Evolutionary conservation across 2,888 invertebrate species (phyloP).

Genomic region (Elysia crispata): DNA sequence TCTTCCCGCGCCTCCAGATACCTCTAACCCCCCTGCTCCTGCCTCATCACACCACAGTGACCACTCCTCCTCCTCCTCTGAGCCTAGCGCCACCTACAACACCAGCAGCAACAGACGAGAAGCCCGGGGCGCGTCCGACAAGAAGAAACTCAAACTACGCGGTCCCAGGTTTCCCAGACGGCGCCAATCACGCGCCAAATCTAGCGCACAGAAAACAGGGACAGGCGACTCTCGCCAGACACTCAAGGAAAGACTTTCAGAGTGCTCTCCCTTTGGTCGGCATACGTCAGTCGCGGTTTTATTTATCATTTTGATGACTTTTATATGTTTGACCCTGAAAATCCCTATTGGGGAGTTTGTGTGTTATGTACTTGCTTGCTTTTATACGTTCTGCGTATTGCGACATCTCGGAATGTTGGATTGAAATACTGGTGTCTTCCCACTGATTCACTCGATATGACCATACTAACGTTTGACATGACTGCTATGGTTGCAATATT

Average conservation of each 20-base stretch:
- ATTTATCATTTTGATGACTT: constrained; percentile 30
- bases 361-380: constrained; percentile 40
- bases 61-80: too few relatives aligned
- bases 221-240: too few relatives aligned
- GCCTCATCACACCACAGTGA: too few relatives aligned
- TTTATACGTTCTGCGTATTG: constrained; percentile 44
- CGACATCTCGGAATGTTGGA: constrained; percentile 35
- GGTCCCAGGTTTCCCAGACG: background rate
- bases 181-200: background rate
- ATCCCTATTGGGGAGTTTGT: constrained; percentile 38
- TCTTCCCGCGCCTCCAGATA: too few relatives aligned
- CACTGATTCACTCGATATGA: too few relatives aligned
- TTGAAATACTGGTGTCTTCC: background rate
- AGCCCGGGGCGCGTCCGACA: too few relatives aligned
- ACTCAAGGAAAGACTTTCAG: background rate
- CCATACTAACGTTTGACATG: too few relatives aligned
- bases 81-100: too few relatives aligned
- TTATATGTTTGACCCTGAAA: constrained; percentile 25
- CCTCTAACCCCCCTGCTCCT: too few relatives aligned
- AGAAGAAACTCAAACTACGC: background rate
- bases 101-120: too few relatives aligned
- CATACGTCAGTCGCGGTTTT: constrained; percentile 25
- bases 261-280: constrained; percentile 38
- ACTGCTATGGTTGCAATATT: background rate
- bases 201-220: too few relatives aligned